A percentile compares a stretch with the other conserved stretches of the same genome.
phyloP scores from a whole-genome alignment of 2,888 invertebrate genomes.

The Mimumesa dahlbomi region DNA sequence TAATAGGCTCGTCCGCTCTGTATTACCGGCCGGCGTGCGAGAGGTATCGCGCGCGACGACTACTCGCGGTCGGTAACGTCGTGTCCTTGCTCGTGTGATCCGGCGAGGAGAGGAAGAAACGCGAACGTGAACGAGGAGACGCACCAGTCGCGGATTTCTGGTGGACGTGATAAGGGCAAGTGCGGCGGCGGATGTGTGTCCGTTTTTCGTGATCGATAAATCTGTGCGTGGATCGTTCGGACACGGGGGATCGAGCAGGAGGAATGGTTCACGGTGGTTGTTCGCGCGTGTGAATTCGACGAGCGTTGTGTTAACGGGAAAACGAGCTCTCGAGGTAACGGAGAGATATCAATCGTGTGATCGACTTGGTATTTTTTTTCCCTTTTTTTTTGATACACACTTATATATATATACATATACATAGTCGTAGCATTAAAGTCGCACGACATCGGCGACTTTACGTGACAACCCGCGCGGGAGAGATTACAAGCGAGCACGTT shows the following conservation, averaged over 20 bases:
- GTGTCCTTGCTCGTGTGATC: constrained; percentile 36
- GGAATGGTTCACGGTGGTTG: background rate
- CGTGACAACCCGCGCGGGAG: constrained; percentile 25
- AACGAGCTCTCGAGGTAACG: background rate
- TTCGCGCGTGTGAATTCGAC: constrained; percentile 5
- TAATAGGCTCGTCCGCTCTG: constrained; percentile 47
- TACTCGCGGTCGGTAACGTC: constrained; percentile 53
- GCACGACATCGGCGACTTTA: constrained; percentile 5
- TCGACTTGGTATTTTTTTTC: background rate
- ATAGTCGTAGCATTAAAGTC: no score
- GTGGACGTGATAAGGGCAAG: constrained; percentile 57
- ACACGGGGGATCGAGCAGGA: background rate
- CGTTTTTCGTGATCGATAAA: constrained; percentile 40
- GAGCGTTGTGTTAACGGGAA: background rate
- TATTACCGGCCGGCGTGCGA: constrained; percentile 49
- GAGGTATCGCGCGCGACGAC: background rate
- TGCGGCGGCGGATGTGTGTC: constrained; percentile 29
- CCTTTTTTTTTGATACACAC: no score
- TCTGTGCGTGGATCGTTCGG: constrained; percentile 35
- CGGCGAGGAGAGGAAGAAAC: constrained; percentile 38
- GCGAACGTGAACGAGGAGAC: constrained; percentile 30
- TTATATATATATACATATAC: no score
- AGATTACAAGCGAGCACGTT: constrained; percentile 43
- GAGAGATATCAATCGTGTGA: no score
- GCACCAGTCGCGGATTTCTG: constrained; percentile 55